A percentile compares a stretch with the other conserved stretches of the same genome.
Conservation (phyloP, 2,797 vertebrate species). For the Pseudochirops cupreus region DNA sequence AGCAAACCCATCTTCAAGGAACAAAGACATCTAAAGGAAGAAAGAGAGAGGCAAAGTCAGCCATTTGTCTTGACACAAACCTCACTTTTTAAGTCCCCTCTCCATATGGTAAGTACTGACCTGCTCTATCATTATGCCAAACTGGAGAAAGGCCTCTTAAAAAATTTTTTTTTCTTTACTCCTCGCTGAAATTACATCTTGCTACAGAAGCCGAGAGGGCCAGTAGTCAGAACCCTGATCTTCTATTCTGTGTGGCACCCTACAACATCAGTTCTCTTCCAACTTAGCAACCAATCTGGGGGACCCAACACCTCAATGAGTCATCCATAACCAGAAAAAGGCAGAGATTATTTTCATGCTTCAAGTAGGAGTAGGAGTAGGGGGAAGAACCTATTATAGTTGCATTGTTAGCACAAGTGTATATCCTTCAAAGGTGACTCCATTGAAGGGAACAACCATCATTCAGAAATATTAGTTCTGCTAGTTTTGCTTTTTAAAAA, state of each 20-base stretch:
- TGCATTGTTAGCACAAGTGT: not conserved
- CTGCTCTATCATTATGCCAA: not conserved
- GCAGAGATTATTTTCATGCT: not conserved
- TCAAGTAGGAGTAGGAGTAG: too few species aligned
- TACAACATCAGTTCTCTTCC: not conserved
- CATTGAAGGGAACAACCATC: not conserved
- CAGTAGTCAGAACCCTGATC: not conserved
- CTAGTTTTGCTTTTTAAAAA: not conserved
- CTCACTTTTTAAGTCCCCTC: not conserved
- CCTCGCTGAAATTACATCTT: not conserved
- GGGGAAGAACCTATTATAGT: not conserved
- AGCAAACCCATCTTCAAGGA: not conserved
- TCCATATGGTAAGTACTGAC: not conserved
- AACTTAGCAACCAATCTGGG: not conserved
- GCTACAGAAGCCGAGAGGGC: not conserved
- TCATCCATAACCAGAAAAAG: not conserved
- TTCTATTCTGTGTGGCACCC: not conserved
- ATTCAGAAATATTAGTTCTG: not conserved
- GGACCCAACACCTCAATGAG: not conserved
- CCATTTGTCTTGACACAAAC: not conserved
- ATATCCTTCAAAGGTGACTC: not conserved
- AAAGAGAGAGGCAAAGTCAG: not conserved
- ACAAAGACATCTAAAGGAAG: not conserved
- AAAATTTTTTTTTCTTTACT: not conserved
- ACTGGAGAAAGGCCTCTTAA: not conserved